Percentiles rank a stretch among this genome's conserved stretches.
Evolutionary conservation across 2,797 vertebrate species (phyloP).

Genomic region (Esox masquinongy): DNA sequence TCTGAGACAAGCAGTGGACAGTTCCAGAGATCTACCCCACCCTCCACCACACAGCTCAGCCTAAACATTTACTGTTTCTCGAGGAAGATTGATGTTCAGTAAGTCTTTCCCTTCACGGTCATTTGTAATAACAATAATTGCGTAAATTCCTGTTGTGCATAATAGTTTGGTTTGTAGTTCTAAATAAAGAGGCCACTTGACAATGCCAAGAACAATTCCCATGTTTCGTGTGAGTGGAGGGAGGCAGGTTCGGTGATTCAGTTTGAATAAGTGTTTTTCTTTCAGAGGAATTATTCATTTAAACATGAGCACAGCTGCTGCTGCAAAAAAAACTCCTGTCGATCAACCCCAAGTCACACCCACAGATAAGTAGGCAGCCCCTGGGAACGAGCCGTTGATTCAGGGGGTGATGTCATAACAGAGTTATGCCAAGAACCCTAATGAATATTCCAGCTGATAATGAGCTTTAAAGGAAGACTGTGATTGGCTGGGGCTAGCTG

Average conservation of each 20-base stretch:
- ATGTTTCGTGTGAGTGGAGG: too few species aligned
- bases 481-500: slow-evolving; percentile 48
- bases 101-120: too few species aligned
- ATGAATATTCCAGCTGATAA: slow-evolving; percentile 58
- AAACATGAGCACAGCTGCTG: neutral
- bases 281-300: too few species aligned
- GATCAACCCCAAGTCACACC: slow-evolving; percentile 10
- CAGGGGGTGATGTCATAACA: slow-evolving; percentile 51
- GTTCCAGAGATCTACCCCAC: too few species aligned
- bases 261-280: too few species aligned
- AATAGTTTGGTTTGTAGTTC: too few species aligned
- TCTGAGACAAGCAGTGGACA: neutral
- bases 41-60: neutral
- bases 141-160: too few species aligned
- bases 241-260: too few species aligned
- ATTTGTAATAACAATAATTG: too few species aligned
- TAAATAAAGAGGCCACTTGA: too few species aligned
- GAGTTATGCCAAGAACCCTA: slow-evolving; percentile 46
- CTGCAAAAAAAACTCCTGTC: neutral
- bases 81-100: neutral
- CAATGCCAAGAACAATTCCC: too few species aligned
- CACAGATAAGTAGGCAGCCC: slow-evolving; percentile 2
- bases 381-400: neutral
- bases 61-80: neutral
- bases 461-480: slow-evolving; percentile 37